Evolutionary conservation across 2,888 invertebrate genomes (phyloP).

Genomic region (Microctonus aethiopoides): DNA sequence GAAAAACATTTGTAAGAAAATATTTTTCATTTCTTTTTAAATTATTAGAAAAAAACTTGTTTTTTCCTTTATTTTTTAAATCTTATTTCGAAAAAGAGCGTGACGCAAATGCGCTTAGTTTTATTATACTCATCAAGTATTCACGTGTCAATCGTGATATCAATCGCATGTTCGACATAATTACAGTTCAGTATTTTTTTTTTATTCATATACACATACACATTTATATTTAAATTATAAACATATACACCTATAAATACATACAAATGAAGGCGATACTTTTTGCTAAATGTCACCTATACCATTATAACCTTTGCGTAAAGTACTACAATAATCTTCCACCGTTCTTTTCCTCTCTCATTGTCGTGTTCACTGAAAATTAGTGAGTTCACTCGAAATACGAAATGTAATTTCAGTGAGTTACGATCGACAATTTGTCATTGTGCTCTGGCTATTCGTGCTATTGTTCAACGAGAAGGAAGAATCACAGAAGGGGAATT

Average conservation of each 20-base stretch:
- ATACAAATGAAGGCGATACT: constrained; percentile 32
- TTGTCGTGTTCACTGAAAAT: constrained; percentile 41
- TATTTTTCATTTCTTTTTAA: too few relatives aligned
- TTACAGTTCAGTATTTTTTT: constrained; percentile 28
- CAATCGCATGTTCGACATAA: constrained; percentile 42
- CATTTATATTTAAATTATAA: too few relatives aligned
- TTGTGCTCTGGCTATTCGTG: constrained; percentile 29
- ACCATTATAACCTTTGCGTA: neutral
- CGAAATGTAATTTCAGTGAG: constrained; percentile 52
- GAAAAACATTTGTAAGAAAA: too few relatives aligned
- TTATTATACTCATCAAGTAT: neutral
- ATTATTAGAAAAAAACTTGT: neutral
- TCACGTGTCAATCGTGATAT: constrained; percentile 41
- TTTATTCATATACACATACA: constrained; percentile 21
- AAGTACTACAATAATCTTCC: neutral
- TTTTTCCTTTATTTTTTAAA: neutral
- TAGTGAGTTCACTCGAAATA: constrained; percentile 37
- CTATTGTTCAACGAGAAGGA: neutral
- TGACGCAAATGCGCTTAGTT: constrained; percentile 22
- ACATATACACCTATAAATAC: too few relatives aligned
- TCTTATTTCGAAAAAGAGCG: constrained; percentile 10
- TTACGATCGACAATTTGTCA: constrained; percentile 53
- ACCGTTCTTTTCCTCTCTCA: neutral
- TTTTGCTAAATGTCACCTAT: constrained; percentile 34
- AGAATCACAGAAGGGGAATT: neutral